A percentile compares a stretch with the other conserved stretches of the same genome.
These are phyloP conservation scores for Lanius collurio DNA, from an alignment of 2,113 vertebrate genomes.

Conservation along the genomic window DNA sequence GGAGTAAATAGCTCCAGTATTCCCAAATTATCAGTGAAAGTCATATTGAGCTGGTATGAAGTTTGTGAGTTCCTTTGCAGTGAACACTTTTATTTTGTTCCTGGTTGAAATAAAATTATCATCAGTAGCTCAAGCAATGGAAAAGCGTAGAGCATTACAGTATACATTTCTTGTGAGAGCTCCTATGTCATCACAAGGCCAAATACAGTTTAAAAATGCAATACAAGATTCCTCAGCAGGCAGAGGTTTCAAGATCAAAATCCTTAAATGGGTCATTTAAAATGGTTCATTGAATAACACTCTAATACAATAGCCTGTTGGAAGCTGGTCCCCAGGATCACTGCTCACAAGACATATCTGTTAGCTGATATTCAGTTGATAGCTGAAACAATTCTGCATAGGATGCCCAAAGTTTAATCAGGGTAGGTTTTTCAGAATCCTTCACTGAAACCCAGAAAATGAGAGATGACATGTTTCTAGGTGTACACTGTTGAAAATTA, in stretches of 20 bases:
- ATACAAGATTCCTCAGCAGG: not conserved
- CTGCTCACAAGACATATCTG: rapidly evolving
- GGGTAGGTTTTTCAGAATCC: not conserved
- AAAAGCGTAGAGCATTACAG: not conserved
- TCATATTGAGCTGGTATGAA: not conserved
- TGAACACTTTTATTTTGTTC: not conserved
- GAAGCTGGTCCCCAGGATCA: not conserved
- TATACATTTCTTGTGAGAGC: not conserved
- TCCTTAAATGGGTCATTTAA: not conserved
- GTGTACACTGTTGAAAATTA: not conserved
- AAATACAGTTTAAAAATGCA: not conserved
- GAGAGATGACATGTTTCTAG: not conserved
- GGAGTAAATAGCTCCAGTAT: not conserved
- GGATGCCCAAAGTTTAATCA: not conserved
- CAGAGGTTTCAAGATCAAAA: not conserved
- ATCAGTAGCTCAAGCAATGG: not conserved
- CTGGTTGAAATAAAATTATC: not conserved
- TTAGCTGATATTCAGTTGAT: not conserved
- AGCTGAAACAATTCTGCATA: not conserved
- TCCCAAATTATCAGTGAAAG: not conserved
- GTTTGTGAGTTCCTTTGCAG: not conserved
- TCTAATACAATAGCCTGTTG: not conserved
- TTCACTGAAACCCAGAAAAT: not conserved
- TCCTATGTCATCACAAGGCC: not conserved
- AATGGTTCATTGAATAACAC: not conserved